These are phyloP conservation scores for Sinocyclocheilus anshuiensis DNA, from an alignment of 2,113 vertebrate genomes.

Conservation along the genomic window DNA sequence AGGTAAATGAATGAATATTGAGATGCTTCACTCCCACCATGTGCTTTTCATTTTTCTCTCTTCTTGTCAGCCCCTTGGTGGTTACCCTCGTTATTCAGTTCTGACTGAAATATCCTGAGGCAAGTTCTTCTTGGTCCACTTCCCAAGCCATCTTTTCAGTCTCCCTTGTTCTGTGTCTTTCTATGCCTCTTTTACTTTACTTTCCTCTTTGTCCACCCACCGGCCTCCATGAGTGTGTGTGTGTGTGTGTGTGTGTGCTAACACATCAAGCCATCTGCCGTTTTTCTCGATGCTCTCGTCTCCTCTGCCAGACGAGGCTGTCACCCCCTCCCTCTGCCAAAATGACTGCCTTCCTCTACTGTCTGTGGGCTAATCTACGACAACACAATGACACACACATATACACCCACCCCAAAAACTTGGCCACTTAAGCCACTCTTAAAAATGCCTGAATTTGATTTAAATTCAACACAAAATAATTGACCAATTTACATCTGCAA, in stretches of 20 bases:
- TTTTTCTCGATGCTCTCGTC: conserved; percentile 26
- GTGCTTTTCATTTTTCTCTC: neutral
- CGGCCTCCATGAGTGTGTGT: neutral
- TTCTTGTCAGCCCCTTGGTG: conserved; percentile 2
- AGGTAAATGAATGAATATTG: neutral
- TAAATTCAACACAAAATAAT: conserved; percentile 22
- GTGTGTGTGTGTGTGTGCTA: neutral
- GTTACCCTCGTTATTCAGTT: conserved; percentile 7
- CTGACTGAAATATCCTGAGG: conserved; percentile 16
- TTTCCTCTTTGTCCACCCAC: neutral
- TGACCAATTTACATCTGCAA: neutral
- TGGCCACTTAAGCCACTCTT: neutral
- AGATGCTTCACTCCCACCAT: neutral
- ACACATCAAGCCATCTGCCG: conserved; percentile 53
- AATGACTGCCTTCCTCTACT: conserved; percentile 36
- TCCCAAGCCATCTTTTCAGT: conserved; percentile 8
- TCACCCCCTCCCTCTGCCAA: conserved; percentile 32
- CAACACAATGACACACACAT: conserved; percentile 44
- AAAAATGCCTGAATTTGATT: conserved; percentile 44
- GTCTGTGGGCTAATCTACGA: neutral
- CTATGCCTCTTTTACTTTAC: conserved; percentile 8
- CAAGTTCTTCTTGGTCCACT: conserved; percentile 20
- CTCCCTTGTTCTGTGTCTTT: neutral
- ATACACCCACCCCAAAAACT: conserved; percentile 38
- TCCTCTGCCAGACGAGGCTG: conserved; percentile 41